Evolutionary conservation across 1,140 invertebrate genomes (phyloP).

Genomic region (Drosophila serrata): DNA sequence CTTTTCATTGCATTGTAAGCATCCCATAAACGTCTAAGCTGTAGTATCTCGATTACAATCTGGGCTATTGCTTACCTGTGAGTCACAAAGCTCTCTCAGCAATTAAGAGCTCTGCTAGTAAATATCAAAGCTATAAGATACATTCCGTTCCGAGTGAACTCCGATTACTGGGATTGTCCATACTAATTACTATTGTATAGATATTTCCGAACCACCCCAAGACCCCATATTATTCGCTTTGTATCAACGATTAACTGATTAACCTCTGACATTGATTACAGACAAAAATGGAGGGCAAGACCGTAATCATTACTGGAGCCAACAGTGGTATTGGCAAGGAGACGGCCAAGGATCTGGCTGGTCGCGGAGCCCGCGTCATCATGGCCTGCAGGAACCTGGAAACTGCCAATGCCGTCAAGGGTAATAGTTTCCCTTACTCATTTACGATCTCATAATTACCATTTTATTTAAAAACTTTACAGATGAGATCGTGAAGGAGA

Average conservation of each 20-base stretch:
- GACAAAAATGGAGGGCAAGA: constrained; percentile 93
- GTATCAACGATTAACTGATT: constrained; percentile 22
- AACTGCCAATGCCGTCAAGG: constrained; percentile 90
- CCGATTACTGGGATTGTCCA: constrained; percentile 33
- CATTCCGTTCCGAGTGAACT: constrained; percentile 24
- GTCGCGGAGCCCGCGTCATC: constrained; percentile 93
- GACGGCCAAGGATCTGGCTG: constrained; percentile 93
- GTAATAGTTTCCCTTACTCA: constrained; percentile 81
- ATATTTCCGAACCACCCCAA: constrained; percentile 21
- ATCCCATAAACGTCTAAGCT: constrained; percentile 19
- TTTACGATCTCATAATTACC: background rate
- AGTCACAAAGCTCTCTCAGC: constrained; percentile 50
- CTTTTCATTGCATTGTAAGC: constrained; percentile 16
- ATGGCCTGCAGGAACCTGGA: constrained; percentile 95
- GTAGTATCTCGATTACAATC: constrained; percentile 38
- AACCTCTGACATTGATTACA: constrained; percentile 44
- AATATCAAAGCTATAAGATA: constrained; percentile 16
- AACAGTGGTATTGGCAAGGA: constrained; percentile 97
- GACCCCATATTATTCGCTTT: background rate
- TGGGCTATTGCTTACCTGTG: constrained; percentile 55
- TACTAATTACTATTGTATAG: constrained; percentile 53
- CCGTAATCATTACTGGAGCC: constrained; percentile 95
- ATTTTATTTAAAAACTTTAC: constrained; percentile 6
- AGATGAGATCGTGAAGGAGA: constrained; percentile 88
- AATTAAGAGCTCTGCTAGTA: constrained; percentile 57